Evolutionary conservation across 2,888 invertebrate species (phyloP).

Genomic region (Drosophila subquinaria): DNA sequence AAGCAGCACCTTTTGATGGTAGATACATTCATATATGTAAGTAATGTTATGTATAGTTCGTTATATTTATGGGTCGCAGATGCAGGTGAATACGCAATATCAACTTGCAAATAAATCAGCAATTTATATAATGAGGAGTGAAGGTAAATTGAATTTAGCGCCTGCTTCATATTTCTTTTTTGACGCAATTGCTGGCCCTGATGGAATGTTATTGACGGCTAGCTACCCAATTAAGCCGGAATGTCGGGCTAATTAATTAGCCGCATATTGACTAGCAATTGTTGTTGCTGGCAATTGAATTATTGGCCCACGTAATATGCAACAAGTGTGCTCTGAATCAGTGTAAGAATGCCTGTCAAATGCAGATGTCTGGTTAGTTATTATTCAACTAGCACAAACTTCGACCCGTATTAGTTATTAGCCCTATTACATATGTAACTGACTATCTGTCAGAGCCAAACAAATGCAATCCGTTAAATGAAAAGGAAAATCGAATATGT

Average conservation of each 20-base stretch:
- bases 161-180: constrained; percentile 49
- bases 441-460: constrained; percentile 5
- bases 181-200: constrained; percentile 34
- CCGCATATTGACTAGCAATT: constrained; percentile 1
- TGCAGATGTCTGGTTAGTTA: constrained; percentile 24
- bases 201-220: constrained; percentile 40
- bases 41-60: background rate
- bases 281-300: constrained; percentile 5
- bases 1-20: background rate
- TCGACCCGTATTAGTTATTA: constrained; percentile 17
- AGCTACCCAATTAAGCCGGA: constrained; percentile 47
- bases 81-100: constrained; percentile 25
- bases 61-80: constrained; percentile 9
- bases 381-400: constrained; percentile 1
- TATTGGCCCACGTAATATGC: constrained; percentile 11
- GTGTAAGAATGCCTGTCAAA: constrained; percentile 48
- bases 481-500: constrained; percentile 11
- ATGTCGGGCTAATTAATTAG: constrained; percentile 46
- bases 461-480: background rate
- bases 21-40: too few relatives aligned
- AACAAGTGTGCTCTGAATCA: constrained; percentile 39
- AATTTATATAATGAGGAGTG: constrained; percentile 36
- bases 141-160: constrained; percentile 64
- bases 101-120: constrained; percentile 51
- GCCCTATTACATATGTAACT: constrained; percentile 16